phyloP scores from a whole-genome alignment of 2,797 vertebrate genomes.

The Ptychadena robeensis region DNA sequence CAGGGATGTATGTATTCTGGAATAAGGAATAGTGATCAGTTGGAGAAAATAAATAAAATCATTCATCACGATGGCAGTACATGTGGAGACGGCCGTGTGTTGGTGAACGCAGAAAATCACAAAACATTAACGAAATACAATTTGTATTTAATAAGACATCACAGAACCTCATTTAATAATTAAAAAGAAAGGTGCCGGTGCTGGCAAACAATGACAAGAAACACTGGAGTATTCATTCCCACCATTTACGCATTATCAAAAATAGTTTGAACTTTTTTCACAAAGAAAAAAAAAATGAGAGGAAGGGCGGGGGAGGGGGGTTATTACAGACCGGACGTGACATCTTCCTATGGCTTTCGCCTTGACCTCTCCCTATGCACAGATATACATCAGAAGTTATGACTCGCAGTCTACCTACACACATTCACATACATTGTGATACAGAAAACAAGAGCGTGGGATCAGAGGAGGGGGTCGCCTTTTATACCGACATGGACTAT shows the following conservation, averaged over 20 bases:
- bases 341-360: conserved; percentile 92
- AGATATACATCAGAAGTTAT: conserved; percentile 63
- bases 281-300: conserved; percentile 79
- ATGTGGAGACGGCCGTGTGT: background rate
- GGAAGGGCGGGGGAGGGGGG: background rate
- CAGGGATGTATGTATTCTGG: too few species aligned
- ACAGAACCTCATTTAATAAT: conserved; percentile 69
- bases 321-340: conserved; percentile 81
- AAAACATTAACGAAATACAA: conserved; percentile 82
- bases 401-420: conserved; percentile 79
- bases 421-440: conserved; percentile 82
- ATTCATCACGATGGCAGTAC: too few species aligned
- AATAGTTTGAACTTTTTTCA: conserved; percentile 93
- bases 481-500: too few species aligned
- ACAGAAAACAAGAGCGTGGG: conserved; percentile 75
- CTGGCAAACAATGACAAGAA: conserved; percentile 84
- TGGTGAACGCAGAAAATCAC: conserved; percentile 82
- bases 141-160: conserved; percentile 80
- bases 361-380: conserved; percentile 69
- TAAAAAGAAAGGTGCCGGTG: conserved; percentile 71
- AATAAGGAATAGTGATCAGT: too few species aligned
- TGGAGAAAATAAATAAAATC: too few species aligned
- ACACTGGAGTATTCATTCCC: conserved; percentile 83
- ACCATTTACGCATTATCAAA: conserved; percentile 92
- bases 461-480: background rate